Percentiles rank a stretch among this genome's conserved stretches.
Conservation (phyloP, 2,797 vertebrate species). For the Intellagama lesueurii region DNA sequence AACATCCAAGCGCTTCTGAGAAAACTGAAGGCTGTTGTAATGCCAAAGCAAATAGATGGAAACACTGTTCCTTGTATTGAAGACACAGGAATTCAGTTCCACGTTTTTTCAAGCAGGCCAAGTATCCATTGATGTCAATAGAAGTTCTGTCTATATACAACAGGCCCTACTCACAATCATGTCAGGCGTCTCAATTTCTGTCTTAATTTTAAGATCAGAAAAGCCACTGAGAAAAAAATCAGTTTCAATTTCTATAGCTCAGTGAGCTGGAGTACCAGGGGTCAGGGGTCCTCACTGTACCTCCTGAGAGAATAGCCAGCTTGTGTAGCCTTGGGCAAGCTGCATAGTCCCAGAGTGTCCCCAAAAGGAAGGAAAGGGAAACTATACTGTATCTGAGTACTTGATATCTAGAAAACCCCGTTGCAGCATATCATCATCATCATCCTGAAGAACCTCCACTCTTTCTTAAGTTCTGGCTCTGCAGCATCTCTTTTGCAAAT, state of each 20-base stretch:
- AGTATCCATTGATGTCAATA: neutral
- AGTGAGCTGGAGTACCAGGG: too few relatives aligned
- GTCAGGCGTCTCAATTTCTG: neutral
- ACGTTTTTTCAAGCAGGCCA: neutral
- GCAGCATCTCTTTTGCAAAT: neutral
- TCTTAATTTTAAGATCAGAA: neutral
- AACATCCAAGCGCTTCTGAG: conserved; percentile 29
- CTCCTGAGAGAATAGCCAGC: too few relatives aligned
- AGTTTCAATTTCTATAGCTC: neutral
- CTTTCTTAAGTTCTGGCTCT: neutral
- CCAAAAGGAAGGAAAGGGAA: too few relatives aligned
- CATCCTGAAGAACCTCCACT: neutral
- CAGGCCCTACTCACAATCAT: neutral
- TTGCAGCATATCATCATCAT: neutral
- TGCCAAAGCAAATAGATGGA: conserved; percentile 24
- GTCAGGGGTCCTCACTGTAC: too few relatives aligned
- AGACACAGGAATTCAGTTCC: conserved; percentile 31
- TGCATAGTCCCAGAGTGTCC: too few relatives aligned
- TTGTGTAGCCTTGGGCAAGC: too few relatives aligned
- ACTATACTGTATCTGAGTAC: too few relatives aligned
- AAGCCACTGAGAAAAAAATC: neutral
- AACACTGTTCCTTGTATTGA: conserved; percentile 22
- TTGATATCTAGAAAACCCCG: neutral
- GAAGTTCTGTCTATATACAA: accelerated
- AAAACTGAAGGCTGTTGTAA: conserved; percentile 23